Conservation (phyloP, 1,140 invertebrate species). For the Condylostylus longicornis region DNA sequence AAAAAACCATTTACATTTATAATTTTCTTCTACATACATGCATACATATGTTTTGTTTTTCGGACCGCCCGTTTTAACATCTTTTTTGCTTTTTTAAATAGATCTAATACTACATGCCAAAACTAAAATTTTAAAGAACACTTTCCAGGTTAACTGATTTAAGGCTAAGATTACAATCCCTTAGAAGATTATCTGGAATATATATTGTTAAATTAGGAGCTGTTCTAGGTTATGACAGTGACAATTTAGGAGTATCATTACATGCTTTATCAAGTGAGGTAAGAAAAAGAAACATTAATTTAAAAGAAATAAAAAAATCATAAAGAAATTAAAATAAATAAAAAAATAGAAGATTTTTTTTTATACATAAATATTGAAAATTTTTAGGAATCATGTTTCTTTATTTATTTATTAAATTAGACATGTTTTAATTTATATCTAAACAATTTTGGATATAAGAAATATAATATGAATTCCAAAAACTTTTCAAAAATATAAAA, state of each 20-base stretch:
- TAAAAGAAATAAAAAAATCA: no score
- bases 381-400: no score
- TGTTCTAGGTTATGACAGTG: constrained; percentile 47
- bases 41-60: no score
- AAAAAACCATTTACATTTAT: no score
- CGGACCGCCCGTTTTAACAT: constrained; percentile 32
- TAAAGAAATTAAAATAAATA: no score
- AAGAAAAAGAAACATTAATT: constrained; percentile 31
- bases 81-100: constrained; percentile 19
- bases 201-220: constrained; percentile 63
- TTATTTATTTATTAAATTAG: no score
- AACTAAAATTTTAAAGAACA: constrained; percentile 29
- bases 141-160: constrained; percentile 49
- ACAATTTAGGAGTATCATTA: constrained; percentile 31
- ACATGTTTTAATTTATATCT: no score
- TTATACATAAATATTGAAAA: neutral
- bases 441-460: no score
- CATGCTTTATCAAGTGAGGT: constrained; percentile 37
- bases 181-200: constrained; percentile 55
- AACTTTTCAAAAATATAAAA: no score
- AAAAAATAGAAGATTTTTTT: neutral
- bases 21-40: no score
- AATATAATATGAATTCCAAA: no score
- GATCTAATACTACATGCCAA: constrained; percentile 20
- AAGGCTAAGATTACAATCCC: constrained; percentile 52